phyloP scores from a whole-genome alignment of 37 sponge, comb jelly and placozoan genomes.

The Spongilla lacustris region DNA sequence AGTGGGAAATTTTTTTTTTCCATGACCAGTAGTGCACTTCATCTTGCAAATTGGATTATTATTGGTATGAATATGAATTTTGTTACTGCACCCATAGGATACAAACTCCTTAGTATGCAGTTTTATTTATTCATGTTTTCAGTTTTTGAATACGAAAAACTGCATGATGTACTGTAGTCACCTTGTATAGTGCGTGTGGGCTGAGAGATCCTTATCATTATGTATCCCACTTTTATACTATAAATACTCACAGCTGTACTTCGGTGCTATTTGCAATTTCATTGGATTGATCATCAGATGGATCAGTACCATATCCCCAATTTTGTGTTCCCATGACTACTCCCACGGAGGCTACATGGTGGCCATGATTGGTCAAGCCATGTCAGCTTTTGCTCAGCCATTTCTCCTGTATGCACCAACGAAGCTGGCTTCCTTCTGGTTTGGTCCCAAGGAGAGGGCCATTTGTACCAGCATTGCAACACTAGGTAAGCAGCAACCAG shows the following conservation, averaged over 20 bases:
- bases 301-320: slow-evolving; percentile 51
- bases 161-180: too few relatives aligned
- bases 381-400: slow-evolving; percentile 84
- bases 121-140: too few relatives aligned
- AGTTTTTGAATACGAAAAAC: too few relatives aligned
- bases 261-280: slow-evolving; percentile 68
- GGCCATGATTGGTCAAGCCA: slow-evolving; percentile 74
- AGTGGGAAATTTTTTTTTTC: too few relatives aligned
- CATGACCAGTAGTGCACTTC: too few relatives aligned
- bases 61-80: too few relatives aligned
- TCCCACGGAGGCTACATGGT: slow-evolving; percentile 26
- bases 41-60: too few relatives aligned
- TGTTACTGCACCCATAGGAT: too few relatives aligned
- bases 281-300: slow-evolving; percentile 60
- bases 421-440: slow-evolving; percentile 87
- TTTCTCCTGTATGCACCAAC: slow-evolving; percentile 81
- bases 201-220: too few relatives aligned
- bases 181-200: too few relatives aligned
- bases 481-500: slow-evolving; percentile 75
- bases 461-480: slow-evolving; percentile 47
- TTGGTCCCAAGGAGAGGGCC: slow-evolving; percentile 83
- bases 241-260: slow-evolving; percentile 19
- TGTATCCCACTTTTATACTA: not conserved
- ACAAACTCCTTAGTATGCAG: too few relatives aligned
- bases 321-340: slow-evolving; percentile 28